phyloP scores from a whole-genome alignment of 23 tunicate species.

The Styela clava region DNA sequence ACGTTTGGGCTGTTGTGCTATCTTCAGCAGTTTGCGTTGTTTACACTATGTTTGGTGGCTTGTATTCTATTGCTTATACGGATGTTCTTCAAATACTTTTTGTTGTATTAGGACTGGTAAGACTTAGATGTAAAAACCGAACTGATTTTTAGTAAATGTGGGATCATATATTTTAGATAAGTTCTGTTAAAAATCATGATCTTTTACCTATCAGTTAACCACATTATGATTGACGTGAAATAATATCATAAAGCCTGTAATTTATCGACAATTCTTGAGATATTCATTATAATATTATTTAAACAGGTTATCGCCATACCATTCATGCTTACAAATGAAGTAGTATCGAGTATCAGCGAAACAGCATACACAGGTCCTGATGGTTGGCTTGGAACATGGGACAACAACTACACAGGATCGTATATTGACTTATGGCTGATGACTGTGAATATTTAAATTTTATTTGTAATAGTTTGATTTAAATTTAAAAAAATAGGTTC shows the following conservation, averaged over 20 bases:
- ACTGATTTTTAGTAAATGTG: too few species aligned
- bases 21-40: not conserved
- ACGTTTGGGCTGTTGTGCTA: not conserved
- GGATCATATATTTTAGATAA: too few species aligned
- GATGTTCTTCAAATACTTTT: not conserved
- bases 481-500: too few species aligned
- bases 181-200: too few species aligned
- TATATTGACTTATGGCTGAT: not conserved
- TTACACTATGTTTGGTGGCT: not conserved
- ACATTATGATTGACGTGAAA: too few species aligned
- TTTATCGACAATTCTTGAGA: too few species aligned
- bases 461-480: too few species aligned
- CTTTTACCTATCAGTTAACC: too few species aligned
- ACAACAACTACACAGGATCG: not conserved
- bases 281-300: too few species aligned
- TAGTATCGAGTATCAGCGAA: slow-evolving; percentile 4
- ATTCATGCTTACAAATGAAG: not conserved
- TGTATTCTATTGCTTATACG: not conserved
- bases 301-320: slow-evolving; percentile 6
- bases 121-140: too few species aligned
- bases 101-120: not conserved
- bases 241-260: too few species aligned
- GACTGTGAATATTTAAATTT: too few species aligned
- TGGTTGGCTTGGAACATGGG: slow-evolving; percentile 12
- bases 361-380: not conserved